Conservation (phyloP, 2,797 vertebrate species). For the Anas georgica region DNA sequence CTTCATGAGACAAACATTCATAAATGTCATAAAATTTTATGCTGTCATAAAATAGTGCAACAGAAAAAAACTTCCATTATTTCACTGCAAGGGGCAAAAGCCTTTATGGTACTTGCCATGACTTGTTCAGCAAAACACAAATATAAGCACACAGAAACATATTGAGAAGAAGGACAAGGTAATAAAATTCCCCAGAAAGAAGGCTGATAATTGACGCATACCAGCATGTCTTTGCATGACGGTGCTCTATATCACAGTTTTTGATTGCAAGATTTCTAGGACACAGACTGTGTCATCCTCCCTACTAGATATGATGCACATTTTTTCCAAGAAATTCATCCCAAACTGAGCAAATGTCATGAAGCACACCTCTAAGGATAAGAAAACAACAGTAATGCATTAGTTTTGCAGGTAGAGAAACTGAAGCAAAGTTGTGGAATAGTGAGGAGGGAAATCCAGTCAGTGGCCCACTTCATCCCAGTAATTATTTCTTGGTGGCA, state of each 20-base stretch:
- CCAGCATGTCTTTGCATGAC: not conserved
- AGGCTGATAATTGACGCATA: not conserved
- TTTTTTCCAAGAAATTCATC: not conserved
- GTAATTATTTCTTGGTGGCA: not conserved
- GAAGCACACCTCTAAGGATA: not conserved
- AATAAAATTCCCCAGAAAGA: not conserved
- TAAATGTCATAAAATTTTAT: constrained; percentile 72
- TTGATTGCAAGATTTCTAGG: not conserved
- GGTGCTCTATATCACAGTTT: not conserved
- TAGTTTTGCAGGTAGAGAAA: not conserved
- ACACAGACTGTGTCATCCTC: not conserved
- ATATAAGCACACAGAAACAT: constrained; percentile 9
- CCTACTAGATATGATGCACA: not conserved
- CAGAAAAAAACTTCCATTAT: constrained; percentile 10
- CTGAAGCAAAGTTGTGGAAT: not conserved
- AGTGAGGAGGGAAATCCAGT: not conserved
- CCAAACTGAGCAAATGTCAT: not conserved
- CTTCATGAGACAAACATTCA: constrained; percentile 54
- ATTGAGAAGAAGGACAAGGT: not conserved
- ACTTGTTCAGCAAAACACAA: constrained; percentile 1
- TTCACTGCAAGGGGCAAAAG: constrained; percentile 25
- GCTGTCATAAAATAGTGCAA: constrained; percentile 52
- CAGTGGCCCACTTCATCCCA: not conserved
- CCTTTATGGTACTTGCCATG: not conserved
- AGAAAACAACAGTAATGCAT: not conserved